Evolutionary conservation across 1,140 invertebrate species (phyloP), one percentile per base, ranked within the genome.

Genomic region (Sycophaga agraensis): DNA sequence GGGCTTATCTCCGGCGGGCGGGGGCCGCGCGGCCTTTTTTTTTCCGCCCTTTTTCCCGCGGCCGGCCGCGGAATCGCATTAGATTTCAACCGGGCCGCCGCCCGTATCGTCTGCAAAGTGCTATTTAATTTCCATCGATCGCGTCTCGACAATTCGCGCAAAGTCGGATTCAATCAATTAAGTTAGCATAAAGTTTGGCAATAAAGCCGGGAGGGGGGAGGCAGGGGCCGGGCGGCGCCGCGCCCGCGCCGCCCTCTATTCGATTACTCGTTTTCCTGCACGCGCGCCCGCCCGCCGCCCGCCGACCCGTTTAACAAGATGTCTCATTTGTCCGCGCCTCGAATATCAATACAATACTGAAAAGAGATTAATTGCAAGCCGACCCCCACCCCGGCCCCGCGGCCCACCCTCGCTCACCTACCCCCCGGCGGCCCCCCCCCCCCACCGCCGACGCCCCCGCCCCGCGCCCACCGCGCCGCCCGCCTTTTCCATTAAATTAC

Each of bases 341-440:
- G 49, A 60, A 60, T 53, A 60, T 60, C 58, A 60, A 60, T 60
- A 37, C 28, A 35, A 51, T 9, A 14, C 39, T 26, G 5, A 53
- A 60, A 60, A 34, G 58, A 59, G 49, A 59, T 59, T 59, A 59
- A 53, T 53, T 28, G 48, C 55, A 22, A 16, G n/a, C 40, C n/a
- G 14, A 8, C 22, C 49, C 4, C 58, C 55, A 22, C 9, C 7
- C 40, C n/a, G 14, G n/a, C 22, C 49, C 4, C 58, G 40, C 14
- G 22, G 4, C 28, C 22, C 35, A 21, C 6, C 14, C 12, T 26
- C 7, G 2, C 45, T 40, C 35, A 2, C 39, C n/a, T 14, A 31
- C 46, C 12, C 45, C 19, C 51, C 28, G 11, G 48, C 21, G 53
- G 21, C 12, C n/a, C 39, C 9, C 17, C 49, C n/a, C 22, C 31